Conservation (phyloP, 2,888 invertebrate species). For the Philaethria dido region DNA sequence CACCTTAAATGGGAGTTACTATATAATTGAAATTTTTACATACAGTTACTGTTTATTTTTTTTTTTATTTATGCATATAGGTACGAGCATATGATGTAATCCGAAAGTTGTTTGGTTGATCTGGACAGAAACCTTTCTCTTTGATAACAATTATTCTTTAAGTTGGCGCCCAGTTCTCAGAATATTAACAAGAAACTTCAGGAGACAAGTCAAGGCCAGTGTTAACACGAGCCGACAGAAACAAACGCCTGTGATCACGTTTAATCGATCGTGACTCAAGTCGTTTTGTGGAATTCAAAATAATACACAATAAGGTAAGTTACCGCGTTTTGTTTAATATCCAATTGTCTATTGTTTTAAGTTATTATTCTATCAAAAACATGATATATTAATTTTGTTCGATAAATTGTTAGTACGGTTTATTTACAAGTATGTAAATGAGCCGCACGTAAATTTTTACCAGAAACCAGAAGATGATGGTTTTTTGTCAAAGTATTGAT, state of each 20-base stretch:
- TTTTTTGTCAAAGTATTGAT: no score
- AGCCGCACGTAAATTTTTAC: no score
- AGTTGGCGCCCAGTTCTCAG: slow-evolving; percentile 11
- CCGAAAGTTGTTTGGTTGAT: background rate
- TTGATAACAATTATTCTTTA: slow-evolving; percentile 15
- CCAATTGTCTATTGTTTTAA: slow-evolving; percentile 42
- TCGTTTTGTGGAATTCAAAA: slow-evolving; percentile 47
- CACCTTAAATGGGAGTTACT: no score
- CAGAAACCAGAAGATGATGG: no score
- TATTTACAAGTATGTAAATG: no score
- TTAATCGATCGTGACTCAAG: slow-evolving; percentile 53
- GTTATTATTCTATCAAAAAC: slow-evolving; percentile 31
- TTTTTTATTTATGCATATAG: background rate
- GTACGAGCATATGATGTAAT: background rate
- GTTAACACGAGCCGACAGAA: slow-evolving; percentile 52
- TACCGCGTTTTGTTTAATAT: slow-evolving; percentile 41
- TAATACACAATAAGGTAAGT: slow-evolving; percentile 43
- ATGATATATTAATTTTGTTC: slow-evolving; percentile 24
- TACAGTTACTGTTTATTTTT: no score
- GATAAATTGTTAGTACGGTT: background rate
- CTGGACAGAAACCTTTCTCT: background rate
- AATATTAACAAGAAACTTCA: slow-evolving; percentile 39
- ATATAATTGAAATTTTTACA: no score
- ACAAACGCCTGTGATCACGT: slow-evolving; percentile 50
- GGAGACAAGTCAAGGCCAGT: slow-evolving; percentile 57